These are phyloP conservation scores for Cisticola juncidis DNA, from an alignment of 2,113 vertebrate species.

Conservation along the genomic window DNA sequence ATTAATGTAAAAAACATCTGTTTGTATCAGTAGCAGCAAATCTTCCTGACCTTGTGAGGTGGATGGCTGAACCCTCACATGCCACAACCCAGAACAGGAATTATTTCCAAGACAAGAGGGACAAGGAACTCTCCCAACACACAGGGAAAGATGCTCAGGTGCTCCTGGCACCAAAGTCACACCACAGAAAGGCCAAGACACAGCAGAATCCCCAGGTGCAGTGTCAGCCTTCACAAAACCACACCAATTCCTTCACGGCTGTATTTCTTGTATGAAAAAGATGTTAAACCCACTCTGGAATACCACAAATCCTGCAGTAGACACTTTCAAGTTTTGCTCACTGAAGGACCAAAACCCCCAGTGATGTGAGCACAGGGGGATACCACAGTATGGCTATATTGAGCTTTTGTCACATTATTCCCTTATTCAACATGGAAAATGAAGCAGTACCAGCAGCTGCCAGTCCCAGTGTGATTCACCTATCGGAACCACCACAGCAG, in stretches of 20 bases:
- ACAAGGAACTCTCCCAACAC: fast-evolving
- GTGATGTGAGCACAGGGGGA: neutral
- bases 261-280: neutral
- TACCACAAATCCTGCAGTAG: neutral
- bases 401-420: neutral
- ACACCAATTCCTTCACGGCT: neutral
- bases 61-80: fast-evolving
- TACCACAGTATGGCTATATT: fast-evolving
- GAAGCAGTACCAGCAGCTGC: neutral
- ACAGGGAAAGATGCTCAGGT: neutral
- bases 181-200: neutral
- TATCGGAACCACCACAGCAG: neutral
- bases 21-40: neutral
- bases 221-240: neutral
- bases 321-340: fast-evolving
- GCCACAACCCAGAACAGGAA: fast-evolving
- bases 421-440: neutral
- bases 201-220: neutral
- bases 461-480: fast-evolving
- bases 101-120: neutral
- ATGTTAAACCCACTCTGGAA: fast-evolving
- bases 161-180: too few relatives aligned
- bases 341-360: fast-evolving
- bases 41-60: neutral
- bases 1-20: neutral